Base-by-base conservation (phyloP, 2,888 invertebrate genomes). In the Atethmia centrago region DNA sequence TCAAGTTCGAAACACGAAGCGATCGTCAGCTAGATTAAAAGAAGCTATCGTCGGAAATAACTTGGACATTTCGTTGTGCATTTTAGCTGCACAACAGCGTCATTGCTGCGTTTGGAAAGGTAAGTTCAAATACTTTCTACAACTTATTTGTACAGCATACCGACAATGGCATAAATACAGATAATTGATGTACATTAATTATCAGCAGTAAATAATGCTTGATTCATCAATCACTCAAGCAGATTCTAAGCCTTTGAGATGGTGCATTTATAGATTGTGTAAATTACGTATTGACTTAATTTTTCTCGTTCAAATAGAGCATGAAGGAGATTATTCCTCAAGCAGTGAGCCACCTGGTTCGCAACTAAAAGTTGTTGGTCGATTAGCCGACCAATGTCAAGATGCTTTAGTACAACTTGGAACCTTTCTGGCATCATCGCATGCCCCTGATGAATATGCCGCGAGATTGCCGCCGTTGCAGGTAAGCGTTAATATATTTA, bases 321-420 rank as follows among this genome's bases (percentile, higher is more conserved):
- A 89, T 42, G 93, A 92, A 45, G 95, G 94, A 61, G 95, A 95
- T 19, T 78, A 85, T 31, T 74, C 84, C 0, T 71, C 88, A 0
- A 85, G 87, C 2, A 87, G 97, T 96, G 92, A 98, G 97, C 92
- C 98, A 97, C 93, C 96, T 25, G 97, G 98, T 77, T 98, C 98
- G 74, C 98, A 98, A 91, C 95, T 98, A 71, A 99, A 99, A 95
- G 97, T 99, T 56, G 98, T 99, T 55, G 99, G 98, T 0, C 97
- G 98, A 88, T 93, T 98, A 68, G 98, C 98, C 16, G 98, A 98
- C 92, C 98, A 99, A 97, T 99, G 99, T 92, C 99, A 99, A 94
- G 99, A 99, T 93, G 99, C 99, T 0, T 95, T 99, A 79, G 99
- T 99, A 25, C 99, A 99, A 95, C 99, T 99, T 92, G 99, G 99